phyloP scores from a whole-genome alignment of 2,888 invertebrate genomes.

The Chorisops tibialis region DNA sequence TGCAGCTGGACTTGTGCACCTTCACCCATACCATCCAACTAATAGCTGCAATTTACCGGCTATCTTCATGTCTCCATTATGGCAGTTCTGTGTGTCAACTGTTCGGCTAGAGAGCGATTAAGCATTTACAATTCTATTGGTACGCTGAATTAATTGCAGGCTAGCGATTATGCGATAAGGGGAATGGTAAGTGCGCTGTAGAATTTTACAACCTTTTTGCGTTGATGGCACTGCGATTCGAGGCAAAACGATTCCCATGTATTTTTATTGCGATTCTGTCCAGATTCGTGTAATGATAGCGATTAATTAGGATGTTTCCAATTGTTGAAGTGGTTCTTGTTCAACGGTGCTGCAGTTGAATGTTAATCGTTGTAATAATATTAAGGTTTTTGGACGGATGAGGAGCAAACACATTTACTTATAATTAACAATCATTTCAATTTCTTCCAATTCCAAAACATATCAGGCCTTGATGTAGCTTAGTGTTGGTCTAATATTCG shows the following conservation, averaged over 20 bases:
- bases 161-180: constrained; percentile 16
- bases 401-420: too few relatives aligned
- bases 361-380: too few relatives aligned
- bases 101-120: constrained; percentile 14
- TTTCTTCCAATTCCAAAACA: too few relatives aligned
- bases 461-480: too few relatives aligned
- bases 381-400: too few relatives aligned
- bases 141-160: constrained; percentile 20
- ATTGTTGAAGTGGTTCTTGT: too few relatives aligned
- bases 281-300: constrained; percentile 15
- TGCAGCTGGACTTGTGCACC: background rate
- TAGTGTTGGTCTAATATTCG: too few relatives aligned
- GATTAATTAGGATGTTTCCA: constrained; percentile 16
- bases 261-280: constrained; percentile 20
- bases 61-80: constrained; percentile 26
- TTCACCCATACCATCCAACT: constrained; percentile 5
- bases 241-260: constrained; percentile 16
- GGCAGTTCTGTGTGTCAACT: constrained; percentile 18
- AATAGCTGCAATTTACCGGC: constrained; percentile 10
- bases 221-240: background rate
- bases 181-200: background rate
- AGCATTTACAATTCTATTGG: constrained; percentile 25
- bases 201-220: background rate
- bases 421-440: too few relatives aligned
- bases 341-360: too few relatives aligned